Percentiles rank a stretch among this genome's conserved stretches.
Evolutionary conservation across 1,140 invertebrate genomes (phyloP).

Genomic region (Gryllus bimaculatus): DNA sequence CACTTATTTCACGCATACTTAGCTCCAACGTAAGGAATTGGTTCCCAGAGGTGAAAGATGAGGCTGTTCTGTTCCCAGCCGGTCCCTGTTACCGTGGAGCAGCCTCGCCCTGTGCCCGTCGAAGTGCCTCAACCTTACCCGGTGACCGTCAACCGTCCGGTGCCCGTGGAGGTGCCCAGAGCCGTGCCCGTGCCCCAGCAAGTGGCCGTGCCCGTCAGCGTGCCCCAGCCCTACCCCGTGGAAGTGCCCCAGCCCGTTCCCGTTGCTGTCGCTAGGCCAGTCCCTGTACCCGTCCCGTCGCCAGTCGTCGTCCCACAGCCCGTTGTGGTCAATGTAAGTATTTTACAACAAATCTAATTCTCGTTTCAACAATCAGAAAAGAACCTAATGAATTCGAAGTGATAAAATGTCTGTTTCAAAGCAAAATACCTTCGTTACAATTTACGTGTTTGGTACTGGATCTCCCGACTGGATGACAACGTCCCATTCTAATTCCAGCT

Average conservation of each 20-base stretch:
- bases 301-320: constrained; percentile 38
- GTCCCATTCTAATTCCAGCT: too few relatives aligned
- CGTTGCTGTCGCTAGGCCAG: background rate
- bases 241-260: background rate
- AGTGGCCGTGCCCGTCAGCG: constrained; percentile 18
- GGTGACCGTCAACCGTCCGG: constrained; percentile 50
- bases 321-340: constrained; percentile 29
- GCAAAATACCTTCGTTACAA: too few relatives aligned
- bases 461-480: too few relatives aligned
- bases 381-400: too few relatives aligned
- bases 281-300: background rate
- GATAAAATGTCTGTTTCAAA: too few relatives aligned
- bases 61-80: constrained; percentile 32
- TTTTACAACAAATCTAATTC: too few relatives aligned
- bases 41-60: background rate
- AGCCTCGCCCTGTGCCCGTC: constrained; percentile 51
- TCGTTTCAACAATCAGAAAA: too few relatives aligned
- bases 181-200: constrained; percentile 55
- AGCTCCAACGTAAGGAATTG: too few relatives aligned
- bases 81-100: constrained; percentile 35
- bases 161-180: constrained; percentile 46
- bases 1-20: too few relatives aligned
- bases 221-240: background rate
- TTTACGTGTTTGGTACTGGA: too few relatives aligned
- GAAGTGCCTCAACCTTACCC: constrained; percentile 38